Evolutionary conservation across 2,113 vertebrate genomes (phyloP), one percentile per base, ranked within the genome.

Genomic region (Tetraodon nigroviridis): DNA sequence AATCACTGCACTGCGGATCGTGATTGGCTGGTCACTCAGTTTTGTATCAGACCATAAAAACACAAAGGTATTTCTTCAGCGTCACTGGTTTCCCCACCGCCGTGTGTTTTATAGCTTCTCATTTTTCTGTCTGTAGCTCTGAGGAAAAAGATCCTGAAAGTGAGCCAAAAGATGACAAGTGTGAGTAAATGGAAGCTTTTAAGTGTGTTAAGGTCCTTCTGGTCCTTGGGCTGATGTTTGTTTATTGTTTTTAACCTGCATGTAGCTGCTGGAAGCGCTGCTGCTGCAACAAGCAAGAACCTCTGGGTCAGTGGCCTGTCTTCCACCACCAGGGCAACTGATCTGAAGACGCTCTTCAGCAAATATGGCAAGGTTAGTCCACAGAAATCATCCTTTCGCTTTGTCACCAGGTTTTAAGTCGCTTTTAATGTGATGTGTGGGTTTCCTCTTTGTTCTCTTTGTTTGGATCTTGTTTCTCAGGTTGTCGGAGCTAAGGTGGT

Each of bases 221-320:
- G 1, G 4, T 3, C 2, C 8, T 49, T 41, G n/a, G 21, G 0
- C 53, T 13, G 10, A 15, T 20, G 0, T 3, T 12, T 24, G 13
- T 12, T 58, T 7, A 54, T n/a, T 50, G 0, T 13, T 27, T 37
- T n/a, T 57, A 18, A 40, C 45, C 4, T 44, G 20, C 45, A 48
- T 71, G 60, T 51, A 93, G 92, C 87, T 53, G 84, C 84, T 44
- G 71, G 51, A 19, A 66, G 87, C 69, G 75, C 78, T 51, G 72
- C 78, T 51, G 72, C 76, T 79, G 64, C 83, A 65, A 78, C 76
- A 53, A 73, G 75, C 74, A 90, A 87, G 63, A 99, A 99, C 69
- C 85, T 99, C 55, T 99, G 97, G 97, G 96, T 99, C 71, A 99
- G 97, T 41, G 96, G 96, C 1, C 92, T 99, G 16, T 93, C 97